Percentiles rank a stretch among this genome's conserved stretches.
These are phyloP conservation scores for Zygothrica quintamaculata DNA, from an alignment of 2,888 invertebrate genomes.

Conservation along the genomic window DNA sequence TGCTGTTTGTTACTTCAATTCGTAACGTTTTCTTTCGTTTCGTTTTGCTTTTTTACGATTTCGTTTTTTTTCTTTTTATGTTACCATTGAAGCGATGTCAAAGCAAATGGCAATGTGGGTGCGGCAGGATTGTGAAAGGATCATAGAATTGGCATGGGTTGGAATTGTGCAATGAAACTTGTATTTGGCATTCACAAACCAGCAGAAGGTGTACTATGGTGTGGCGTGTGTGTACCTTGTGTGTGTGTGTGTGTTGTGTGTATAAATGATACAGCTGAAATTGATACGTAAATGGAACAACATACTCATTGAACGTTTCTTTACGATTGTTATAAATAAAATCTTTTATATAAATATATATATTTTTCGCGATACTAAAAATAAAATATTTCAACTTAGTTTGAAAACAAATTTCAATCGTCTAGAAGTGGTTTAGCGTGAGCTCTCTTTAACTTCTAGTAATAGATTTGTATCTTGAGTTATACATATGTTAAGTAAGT, in stretches of 20 bases:
- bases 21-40: slow-evolving; percentile 11
- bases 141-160: not conserved
- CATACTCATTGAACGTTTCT: slow-evolving; percentile 25
- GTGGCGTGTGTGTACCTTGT: slow-evolving; percentile 1
- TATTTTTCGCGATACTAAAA: not conserved
- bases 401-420: no score
- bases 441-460: no score
- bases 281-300: slow-evolving; percentile 28
- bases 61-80: slow-evolving; percentile 65
- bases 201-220: not conserved
- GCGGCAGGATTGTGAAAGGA: slow-evolving; percentile 10
- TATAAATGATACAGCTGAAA: slow-evolving; percentile 33
- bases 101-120: not conserved
- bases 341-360: not conserved
- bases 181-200: slow-evolving; percentile 24
- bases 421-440: no score
- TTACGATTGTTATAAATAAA: not conserved
- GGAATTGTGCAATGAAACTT: slow-evolving; percentile 47
- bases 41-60: slow-evolving; percentile 69
- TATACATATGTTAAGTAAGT: no score
- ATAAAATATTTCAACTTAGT: no score
- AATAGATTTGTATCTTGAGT: no score
- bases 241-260: not conserved
- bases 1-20: slow-evolving; percentile 51
- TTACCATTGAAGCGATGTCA: slow-evolving; percentile 45